Base-by-base conservation (phyloP, 1,140 invertebrate genomes). In the Sipha flava region DNA sequence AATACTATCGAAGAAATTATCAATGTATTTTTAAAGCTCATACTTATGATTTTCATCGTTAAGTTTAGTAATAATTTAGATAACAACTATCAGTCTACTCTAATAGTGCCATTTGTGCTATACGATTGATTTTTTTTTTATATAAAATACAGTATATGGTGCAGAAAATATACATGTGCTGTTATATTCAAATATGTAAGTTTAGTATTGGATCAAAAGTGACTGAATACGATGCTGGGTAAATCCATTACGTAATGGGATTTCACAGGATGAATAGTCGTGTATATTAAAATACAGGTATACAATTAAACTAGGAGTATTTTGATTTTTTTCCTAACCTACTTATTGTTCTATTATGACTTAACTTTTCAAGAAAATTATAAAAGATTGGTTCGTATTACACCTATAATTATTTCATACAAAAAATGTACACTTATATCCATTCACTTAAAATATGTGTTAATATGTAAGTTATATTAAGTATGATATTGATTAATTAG, bases 211-310 rank as follows among this genome's bases (percentile, higher is more conserved):
- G 52, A 57, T 57, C 52, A 77, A 77, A 59, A 40, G 21, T 26
- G 12, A 57, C 21, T 57, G 21, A 29, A 57, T 54, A 23, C 52
- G 14, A 26, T 47, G 23, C 21, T 21, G 59, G 18, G 31, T n/a
- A 77, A 77, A 59, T 77, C 52, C 52, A 77, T 77, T 77, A 77
- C 49, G n/a, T 43, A 77, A 77, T 77, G 52, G 73, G 34, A 77
- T 77, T 77, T 77, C 18, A 4, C 23, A 10, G 43, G 43, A 4
- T 47, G 40, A 70, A 45, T 68, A 45, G 14, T 26, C 21, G 21
- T 9, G 64, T 45, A 49, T 52, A 73, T 34, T 52, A 21, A 21
- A 52, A 52, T n/a, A n/a, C 62, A 52, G 34, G 34, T 73, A 26
- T 49, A 49, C 10, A 49, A 34, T 34, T n/a, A 34, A 34, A 21